Evolutionary conservation across 2,797 vertebrate species (phyloP), one percentile per base, ranked within the genome.

Genomic region (Emys orbicularis): DNA sequence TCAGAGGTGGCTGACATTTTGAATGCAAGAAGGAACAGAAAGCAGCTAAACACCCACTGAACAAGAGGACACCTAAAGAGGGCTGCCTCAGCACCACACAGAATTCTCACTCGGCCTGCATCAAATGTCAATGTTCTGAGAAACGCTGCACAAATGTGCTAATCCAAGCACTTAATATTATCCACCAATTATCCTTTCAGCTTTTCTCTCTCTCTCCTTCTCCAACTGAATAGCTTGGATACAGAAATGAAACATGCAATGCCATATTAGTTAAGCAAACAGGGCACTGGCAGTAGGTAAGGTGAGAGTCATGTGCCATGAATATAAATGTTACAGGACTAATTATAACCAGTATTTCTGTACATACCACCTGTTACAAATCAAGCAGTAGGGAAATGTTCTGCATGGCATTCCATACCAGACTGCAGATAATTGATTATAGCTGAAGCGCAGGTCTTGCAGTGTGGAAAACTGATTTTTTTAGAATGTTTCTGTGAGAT

Each of bases 231-330:
- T 16, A 50, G 18, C 1, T 6, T 16, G 50, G 57, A 81, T 1
- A 37, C 23, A 92, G 84, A 97, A 93, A 74, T 86, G 74, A 96
- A 97, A 95, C 89, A 84, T 76, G 79, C 56, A 92, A 88, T 77
- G 90, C 44, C 92, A 56, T 88, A 95, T 94, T 50, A 95, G 84
- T 86, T 87, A 86, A 94, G 95, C 6, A 53, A 65, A 93, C 87
- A 95, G 52, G 85, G 79, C 95, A 94, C 4, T 61, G 76, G 79
- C 16, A 7, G 52, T 10, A 90, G 44, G 53, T 61, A 92, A 86
- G 88, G 86, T 2, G 1, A 79, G 80, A 93, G 83, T 54, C n/a
- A 84, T 34, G 5, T 19, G n/a, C 47, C n/a, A 90, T 77, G 95
- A 96, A 50, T 94, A 90, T 92, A 87, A 95, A 81, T 82, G 44